phyloP scores from a whole-genome alignment of 2,888 invertebrate genomes.

The Drosophila tripunctata region DNA sequence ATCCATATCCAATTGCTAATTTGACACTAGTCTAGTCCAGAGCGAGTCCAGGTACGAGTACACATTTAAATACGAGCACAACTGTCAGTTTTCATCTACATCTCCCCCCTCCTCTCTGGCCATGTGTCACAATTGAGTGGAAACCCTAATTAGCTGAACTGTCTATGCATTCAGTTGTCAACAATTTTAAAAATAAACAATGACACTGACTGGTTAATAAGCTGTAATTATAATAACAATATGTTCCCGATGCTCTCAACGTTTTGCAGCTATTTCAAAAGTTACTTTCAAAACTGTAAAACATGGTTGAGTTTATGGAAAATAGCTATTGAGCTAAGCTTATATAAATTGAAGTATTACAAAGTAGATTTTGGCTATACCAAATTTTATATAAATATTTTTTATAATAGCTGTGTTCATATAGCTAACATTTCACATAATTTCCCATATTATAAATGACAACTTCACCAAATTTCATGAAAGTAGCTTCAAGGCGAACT shows the following conservation, averaged over 20 bases:
- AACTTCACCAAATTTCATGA: no score
- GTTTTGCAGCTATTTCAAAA: not conserved
- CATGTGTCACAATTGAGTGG: constrained; percentile 37
- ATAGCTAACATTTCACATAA: no score
- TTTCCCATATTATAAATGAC: no score
- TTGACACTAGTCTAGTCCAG: constrained; percentile 17
- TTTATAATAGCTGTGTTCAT: no score
- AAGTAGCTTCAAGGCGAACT: no score
- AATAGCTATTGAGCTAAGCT: not conserved
- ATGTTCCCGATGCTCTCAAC: not conserved
- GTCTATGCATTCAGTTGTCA: constrained; percentile 40
- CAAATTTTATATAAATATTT: no score
- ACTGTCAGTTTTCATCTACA: constrained; percentile 5
- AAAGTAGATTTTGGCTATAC: no score
- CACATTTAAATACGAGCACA: constrained; percentile 6
- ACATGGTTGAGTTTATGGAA: not conserved
- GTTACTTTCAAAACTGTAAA: not conserved
- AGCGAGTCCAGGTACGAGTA: constrained; percentile 12
- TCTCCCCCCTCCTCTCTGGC: not conserved
- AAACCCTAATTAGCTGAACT: constrained; percentile 57
- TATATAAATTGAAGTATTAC: no score
- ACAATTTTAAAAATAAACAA: constrained; percentile 46
- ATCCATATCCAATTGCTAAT: constrained; percentile 6
- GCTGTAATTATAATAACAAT: constrained; percentile 10
- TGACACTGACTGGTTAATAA: constrained; percentile 12